Base-by-base conservation (phyloP, 2,888 invertebrate species). In the Temnothorax unifasciatus region DNA sequence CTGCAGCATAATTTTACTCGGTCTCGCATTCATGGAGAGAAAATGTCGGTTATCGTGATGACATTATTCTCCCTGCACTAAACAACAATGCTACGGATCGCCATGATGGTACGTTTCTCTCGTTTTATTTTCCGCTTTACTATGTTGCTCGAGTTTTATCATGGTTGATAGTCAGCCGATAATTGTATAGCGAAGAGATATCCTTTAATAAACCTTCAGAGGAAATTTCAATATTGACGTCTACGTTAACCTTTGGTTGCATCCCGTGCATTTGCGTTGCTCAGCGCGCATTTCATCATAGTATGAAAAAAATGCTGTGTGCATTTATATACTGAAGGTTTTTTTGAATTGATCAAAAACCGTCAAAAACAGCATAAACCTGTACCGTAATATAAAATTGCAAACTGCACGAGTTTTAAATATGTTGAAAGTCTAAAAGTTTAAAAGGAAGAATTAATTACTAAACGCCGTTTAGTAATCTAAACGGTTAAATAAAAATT, bases 1-100 rank as follows among this genome's bases (percentile, higher is more conserved):
- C 75, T 54, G 25, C 73, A 15, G 38, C 73, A 59, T 81, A 81
- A 81, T 81, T 81, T 73, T 59, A 73, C 47, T 47, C 47, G 59
- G 59, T 59, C 34, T 71, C 59, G 79, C 79, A 81, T 81, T 81
- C 79, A 59, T 47, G 59, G 47, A 73, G 47, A 73, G 79, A 81
- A 73, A 81, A 81, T 73, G 59, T 71, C 59, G 41, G 73, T 81
- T 81, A 81, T 38, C 79, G 25, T 73, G 73, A 81, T 59, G 79
- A 81, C 59, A 59, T 81, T 81, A 81, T 73, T 73, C 79, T 52
- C 21, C 73, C 47, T 71, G 59, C 73, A 9, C 73, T 73, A 81
- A 81, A 81, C 59, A 81, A 71, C 79, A 81, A 73, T 81, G 59
- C 73, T 50, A 59, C 47, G 79, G 73, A 81, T 81, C 79, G 59